These are phyloP conservation scores for Epizoanthus ramosus DNA, from an alignment of 92 coral and sea anemone species.

Conservation along the genomic window DNA sequence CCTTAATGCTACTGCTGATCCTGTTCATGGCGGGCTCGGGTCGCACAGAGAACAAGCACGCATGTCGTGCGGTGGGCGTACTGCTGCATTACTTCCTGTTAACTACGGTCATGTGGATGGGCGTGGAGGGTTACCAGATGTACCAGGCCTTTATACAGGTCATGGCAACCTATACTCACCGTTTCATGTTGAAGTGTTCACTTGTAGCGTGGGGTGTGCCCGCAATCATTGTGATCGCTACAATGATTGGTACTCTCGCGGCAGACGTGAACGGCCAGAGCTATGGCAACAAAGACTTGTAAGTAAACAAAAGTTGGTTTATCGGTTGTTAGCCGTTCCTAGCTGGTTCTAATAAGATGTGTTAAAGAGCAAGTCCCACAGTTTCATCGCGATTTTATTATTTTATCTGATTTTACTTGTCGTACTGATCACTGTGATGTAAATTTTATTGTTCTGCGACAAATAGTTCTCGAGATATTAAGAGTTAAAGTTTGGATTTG, in stretches of 20 bases:
- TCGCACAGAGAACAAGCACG: constrained; percentile 37
- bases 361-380: too few relatives aligned
- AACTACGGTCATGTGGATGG: constrained; percentile 55
- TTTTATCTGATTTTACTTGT: too few relatives aligned
- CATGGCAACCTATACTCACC: constrained; percentile 34
- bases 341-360: too few relatives aligned
- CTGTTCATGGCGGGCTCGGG: constrained; percentile 61
- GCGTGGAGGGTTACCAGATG: constrained; percentile 58
- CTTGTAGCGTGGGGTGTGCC: constrained; percentile 63
- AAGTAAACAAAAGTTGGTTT: background rate
- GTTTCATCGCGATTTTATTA: too few relatives aligned
- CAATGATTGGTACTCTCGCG: constrained; percentile 36
- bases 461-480: too few relatives aligned
- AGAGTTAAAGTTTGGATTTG: too few relatives aligned
- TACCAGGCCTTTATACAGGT: constrained; percentile 57
- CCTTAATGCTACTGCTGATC: constrained; percentile 52
- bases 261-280: constrained; percentile 36
- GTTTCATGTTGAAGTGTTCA: constrained; percentile 49
- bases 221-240: constrained; percentile 51
- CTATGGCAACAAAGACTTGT: constrained; percentile 29
- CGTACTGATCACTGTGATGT: too few relatives aligned
- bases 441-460: too few relatives aligned
- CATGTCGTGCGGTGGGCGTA: constrained; percentile 48
- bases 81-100: constrained; percentile 58
- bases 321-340: too few relatives aligned